Evolutionary conservation across 2,113 vertebrate species (phyloP).

Genomic region (Varanus salvator): DNA sequence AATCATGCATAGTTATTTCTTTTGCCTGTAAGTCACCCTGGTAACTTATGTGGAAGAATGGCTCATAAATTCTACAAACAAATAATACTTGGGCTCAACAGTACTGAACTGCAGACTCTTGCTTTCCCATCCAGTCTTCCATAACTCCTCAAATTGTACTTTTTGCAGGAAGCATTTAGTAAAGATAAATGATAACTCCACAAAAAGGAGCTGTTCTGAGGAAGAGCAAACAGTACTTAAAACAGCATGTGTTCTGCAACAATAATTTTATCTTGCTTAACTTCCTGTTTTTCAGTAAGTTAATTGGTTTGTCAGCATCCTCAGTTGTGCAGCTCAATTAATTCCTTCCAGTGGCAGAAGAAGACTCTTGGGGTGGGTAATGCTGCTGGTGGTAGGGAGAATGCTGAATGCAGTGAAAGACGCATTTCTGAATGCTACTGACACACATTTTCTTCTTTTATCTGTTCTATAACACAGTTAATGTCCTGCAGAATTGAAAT

Average conservation of each 20-base stretch:
- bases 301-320: slow-evolving; percentile 36
- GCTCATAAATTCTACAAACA: not conserved
- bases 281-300: slow-evolving; percentile 48
- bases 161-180: not conserved
- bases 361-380: not conserved
- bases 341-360: slow-evolving; percentile 24
- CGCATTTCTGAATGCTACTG: slow-evolving; percentile 25
- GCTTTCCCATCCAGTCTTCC: not conserved
- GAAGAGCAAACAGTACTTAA: slow-evolving; percentile 7
- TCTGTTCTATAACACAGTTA: slow-evolving; percentile 28
- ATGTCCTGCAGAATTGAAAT: not conserved
- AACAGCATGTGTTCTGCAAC: slow-evolving; percentile 33
- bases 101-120: not conserved
- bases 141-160: not conserved
- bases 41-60: not conserved
- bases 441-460: slow-evolving; percentile 45
- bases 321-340: slow-evolving; percentile 34
- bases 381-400: too few relatives aligned
- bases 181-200: not conserved
- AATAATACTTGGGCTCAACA: not conserved
- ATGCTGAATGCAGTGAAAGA: not conserved
- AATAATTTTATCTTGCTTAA: slow-evolving; percentile 42
- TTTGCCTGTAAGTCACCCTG: not conserved
- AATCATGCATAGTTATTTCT: not conserved
- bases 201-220: slow-evolving; percentile 30